phyloP scores from a whole-genome alignment of 2,888 invertebrate species.

The Drosophila limbata region DNA sequence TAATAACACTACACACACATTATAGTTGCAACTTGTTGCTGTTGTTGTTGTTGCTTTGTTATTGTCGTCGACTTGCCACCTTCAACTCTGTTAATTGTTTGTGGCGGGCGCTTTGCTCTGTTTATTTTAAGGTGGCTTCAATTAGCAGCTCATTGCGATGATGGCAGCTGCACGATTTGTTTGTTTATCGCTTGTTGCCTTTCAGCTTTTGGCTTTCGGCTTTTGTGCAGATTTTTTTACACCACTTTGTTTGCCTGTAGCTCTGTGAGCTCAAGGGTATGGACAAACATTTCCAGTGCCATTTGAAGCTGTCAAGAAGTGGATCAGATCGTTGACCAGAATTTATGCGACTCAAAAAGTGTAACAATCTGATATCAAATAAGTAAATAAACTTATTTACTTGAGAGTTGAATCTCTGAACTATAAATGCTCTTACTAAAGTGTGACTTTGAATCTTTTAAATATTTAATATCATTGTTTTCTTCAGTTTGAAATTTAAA shows the following conservation, averaged over 20 bases:
- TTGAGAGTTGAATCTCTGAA: neutral
- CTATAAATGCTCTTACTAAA: neutral
- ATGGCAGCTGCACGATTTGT: constrained; percentile 58
- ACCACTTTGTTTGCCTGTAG: constrained; percentile 10
- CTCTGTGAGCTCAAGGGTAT: constrained; percentile 13
- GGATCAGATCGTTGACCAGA: constrained; percentile 39
- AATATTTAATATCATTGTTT: neutral
- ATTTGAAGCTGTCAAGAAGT: constrained; percentile 54
- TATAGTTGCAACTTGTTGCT: constrained; percentile 36
- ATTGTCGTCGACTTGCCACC: constrained; percentile 51
- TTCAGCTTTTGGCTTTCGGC: constrained; percentile 38
- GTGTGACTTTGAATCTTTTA: neutral
- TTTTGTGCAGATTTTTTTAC: constrained; percentile 40
- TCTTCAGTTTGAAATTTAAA: too few species aligned
- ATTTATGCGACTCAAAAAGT: constrained; percentile 1
- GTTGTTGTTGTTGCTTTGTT: constrained; percentile 16
- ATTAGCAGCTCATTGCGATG: constrained; percentile 71
- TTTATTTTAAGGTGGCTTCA: constrained; percentile 77
- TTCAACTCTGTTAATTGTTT: constrained; percentile 73
- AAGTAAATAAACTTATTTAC: neutral
- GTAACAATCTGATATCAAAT: neutral
- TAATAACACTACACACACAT: constrained; percentile 58
- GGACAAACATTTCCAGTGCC: constrained; percentile 16
- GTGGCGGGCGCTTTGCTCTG: constrained; percentile 73
- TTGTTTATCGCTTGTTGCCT: constrained; percentile 43